These are phyloP conservation scores for Pterois miles DNA, from an alignment of 2,797 vertebrate genomes.

Conservation along the genomic window DNA sequence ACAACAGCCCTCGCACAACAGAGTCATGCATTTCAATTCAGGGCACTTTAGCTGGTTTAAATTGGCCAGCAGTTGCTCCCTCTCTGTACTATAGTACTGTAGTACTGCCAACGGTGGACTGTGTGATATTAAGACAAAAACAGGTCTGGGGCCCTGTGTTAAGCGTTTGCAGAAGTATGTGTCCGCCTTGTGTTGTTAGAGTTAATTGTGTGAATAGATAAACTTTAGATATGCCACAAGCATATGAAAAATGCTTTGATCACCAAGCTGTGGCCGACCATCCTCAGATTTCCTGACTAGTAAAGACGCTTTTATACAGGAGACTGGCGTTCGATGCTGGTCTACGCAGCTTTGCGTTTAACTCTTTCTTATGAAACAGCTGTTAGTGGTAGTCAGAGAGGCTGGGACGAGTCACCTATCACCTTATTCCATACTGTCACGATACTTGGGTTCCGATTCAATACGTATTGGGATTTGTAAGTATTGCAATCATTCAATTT, in stretches of 20 bases:
- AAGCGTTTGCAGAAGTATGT: background rate
- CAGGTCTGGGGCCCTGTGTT: background rate
- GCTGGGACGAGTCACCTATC: too few relatives aligned
- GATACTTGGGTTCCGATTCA: too few relatives aligned
- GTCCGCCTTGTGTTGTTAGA: background rate
- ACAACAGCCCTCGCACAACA: slow-evolving; percentile 42
- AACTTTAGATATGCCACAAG: background rate
- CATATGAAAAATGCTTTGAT: background rate
- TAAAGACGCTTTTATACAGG: fast-evolving
- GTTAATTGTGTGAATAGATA: background rate
- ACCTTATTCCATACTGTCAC: too few relatives aligned
- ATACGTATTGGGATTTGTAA: too few relatives aligned
- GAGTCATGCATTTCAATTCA: slow-evolving; percentile 59
- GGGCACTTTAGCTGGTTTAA: slow-evolving; percentile 34
- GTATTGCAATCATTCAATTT: too few relatives aligned
- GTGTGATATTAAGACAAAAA: background rate
- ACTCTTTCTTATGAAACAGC: too few relatives aligned
- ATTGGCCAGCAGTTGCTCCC: slow-evolving; percentile 31
- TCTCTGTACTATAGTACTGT: background rate
- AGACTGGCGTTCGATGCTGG: too few relatives aligned
- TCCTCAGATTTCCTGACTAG: background rate
- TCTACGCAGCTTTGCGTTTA: too few relatives aligned
- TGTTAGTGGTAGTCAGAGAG: fast-evolving
- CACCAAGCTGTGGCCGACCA: background rate
- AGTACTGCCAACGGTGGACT: background rate